Conservation (phyloP, 1,140 invertebrate genomes). For the Centruroides vittatus region DNA sequence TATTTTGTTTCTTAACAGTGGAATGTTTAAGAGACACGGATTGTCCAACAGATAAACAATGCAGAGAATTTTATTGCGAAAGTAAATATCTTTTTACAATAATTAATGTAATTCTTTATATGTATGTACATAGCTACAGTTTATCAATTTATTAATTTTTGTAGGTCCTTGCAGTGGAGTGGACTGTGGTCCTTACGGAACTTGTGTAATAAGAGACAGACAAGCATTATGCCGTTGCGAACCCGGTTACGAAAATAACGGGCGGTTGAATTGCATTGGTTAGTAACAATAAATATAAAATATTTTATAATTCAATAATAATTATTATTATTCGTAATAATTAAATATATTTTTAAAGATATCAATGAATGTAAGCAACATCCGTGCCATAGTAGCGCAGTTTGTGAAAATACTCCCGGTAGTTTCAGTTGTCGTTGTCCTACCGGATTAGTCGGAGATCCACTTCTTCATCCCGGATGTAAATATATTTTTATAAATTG, state of each 20-base stretch:
- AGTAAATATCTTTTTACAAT: constrained; percentile 10
- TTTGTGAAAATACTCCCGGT: constrained; percentile 53
- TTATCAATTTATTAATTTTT: not conserved
- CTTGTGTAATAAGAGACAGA: constrained; percentile 20
- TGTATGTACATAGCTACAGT: not conserved
- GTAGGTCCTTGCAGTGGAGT: constrained; percentile 19
- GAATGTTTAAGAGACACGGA: constrained; percentile 23
- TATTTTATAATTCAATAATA: too few species aligned
- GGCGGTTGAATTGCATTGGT: constrained; percentile 17
- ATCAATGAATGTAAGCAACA: constrained; percentile 20
- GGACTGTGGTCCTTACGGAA: constrained; percentile 22
- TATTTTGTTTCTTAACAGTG: constrained; percentile 34
- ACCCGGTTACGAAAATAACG: constrained; percentile 22
- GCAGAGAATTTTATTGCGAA: constrained; percentile 21
- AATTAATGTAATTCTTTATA: not conserved
- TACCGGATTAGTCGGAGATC: constrained; percentile 55
- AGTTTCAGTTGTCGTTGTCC: constrained; percentile 47
- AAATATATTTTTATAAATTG: not conserved
- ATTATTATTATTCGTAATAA: too few species aligned
- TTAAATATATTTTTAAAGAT: constrained; percentile 11
- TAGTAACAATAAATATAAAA: not conserved
- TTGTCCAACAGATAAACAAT: constrained; percentile 30
- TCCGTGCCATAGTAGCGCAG: constrained; percentile 19
- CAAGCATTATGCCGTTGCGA: constrained; percentile 21
- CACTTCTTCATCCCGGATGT: constrained; percentile 28